Conservation (phyloP, 2,113 vertebrate genomes). For the Condylura cristata region DNA sequence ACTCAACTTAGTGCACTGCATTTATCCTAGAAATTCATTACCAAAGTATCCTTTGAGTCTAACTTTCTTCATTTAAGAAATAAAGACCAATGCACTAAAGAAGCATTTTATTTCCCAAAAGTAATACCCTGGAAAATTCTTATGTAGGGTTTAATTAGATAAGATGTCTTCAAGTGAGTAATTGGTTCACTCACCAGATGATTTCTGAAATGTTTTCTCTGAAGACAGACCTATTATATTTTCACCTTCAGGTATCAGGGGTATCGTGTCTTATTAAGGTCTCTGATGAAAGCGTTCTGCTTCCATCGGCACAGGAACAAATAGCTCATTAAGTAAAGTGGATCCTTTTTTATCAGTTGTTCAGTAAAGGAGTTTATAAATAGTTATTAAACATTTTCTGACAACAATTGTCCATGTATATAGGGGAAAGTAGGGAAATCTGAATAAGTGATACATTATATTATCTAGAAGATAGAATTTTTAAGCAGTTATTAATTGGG, state of each 20-base stretch:
- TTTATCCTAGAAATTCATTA: neutral
- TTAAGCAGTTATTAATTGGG: neutral
- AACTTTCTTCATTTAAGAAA: constrained; percentile 39
- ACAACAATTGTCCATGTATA: neutral
- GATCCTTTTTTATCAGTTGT: neutral
- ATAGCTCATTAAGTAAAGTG: neutral
- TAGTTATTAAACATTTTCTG: neutral
- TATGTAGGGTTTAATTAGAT: neutral
- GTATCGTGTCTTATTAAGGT: neutral
- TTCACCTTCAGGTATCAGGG: neutral
- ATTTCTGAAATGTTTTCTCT: constrained; percentile 26
- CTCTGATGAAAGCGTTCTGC: neutral
- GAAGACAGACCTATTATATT: neutral
- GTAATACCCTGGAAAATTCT: neutral
- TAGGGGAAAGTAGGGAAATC: neutral
- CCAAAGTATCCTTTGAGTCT: neutral
- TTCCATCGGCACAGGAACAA: neutral
- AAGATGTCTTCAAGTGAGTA: constrained; percentile 22
- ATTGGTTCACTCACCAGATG: neutral
- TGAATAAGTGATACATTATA: neutral
- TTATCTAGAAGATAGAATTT: neutral
- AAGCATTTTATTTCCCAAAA: constrained; percentile 14
- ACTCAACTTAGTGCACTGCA: neutral
- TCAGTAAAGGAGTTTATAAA: neutral
- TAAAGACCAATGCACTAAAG: neutral